Percentiles rank a stretch among this genome's conserved stretches.
Conservation (phyloP, 2,113 vertebrate genomes). For the Copsychus sechellarum region DNA sequence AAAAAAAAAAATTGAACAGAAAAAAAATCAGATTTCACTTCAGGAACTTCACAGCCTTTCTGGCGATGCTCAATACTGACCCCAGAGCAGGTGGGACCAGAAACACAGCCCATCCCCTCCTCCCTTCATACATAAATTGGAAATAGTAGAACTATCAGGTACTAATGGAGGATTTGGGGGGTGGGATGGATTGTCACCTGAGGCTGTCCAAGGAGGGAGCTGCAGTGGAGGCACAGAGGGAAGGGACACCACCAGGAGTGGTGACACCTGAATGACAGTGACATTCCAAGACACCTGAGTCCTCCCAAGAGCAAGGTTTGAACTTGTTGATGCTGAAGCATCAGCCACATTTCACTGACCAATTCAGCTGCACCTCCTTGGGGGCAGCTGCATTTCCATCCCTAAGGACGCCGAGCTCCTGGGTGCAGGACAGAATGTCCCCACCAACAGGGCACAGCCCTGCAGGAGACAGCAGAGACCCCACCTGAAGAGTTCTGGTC, state of each 20-base stretch:
- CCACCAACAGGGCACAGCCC: neutral
- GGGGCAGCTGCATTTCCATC: neutral
- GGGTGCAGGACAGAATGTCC: neutral
- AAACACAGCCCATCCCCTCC: rapidly evolving
- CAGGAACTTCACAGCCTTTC: neutral
- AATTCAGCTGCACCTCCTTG: neutral
- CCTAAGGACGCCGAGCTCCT: neutral
- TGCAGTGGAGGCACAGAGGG: neutral
- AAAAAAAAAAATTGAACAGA: neutral
- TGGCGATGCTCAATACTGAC: rapidly evolving
- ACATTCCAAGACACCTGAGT: neutral
- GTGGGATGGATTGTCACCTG: neutral
- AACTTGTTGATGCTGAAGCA: neutral
- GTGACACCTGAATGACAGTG: neutral
- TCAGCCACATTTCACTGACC: neutral
- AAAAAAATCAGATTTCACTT: neutral
- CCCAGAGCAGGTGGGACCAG: neutral
- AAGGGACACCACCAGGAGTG: neutral
- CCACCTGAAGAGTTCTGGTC: neutral
- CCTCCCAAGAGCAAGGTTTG: rapidly evolving
- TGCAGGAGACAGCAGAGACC: neutral
- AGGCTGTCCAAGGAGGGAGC: neutral
- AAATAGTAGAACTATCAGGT: neutral
- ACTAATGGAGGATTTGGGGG: neutral
- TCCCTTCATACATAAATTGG: neutral